phyloP scores from a whole-genome alignment of 1,140 invertebrate species.

The Polyergus mexicanus region DNA sequence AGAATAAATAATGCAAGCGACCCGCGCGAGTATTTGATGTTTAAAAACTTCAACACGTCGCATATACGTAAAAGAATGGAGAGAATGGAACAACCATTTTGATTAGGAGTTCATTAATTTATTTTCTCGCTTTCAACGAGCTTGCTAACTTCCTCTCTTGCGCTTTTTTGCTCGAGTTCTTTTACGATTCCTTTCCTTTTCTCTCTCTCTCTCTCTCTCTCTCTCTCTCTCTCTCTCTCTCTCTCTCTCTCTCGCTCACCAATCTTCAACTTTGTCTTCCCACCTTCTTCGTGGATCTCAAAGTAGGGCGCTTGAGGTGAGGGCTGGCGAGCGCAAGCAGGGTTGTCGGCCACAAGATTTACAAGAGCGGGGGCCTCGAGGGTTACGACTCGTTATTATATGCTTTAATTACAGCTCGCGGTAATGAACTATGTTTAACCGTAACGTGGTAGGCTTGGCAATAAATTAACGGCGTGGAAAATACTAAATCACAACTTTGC shows the following conservation, averaged over 20 bases:
- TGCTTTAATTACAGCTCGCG: conserved; percentile 85
- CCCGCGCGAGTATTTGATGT: conserved; percentile 30
- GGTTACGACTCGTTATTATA: conserved; percentile 85
- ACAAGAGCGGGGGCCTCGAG: conserved; percentile 83
- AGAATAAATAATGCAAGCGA: conserved; percentile 2
- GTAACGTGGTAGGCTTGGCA: conserved; percentile 85
- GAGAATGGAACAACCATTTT: conserved; percentile 46
- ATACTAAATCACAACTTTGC: conserved; percentile 86
- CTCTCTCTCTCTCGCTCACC: not conserved
- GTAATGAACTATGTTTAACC: conserved; percentile 86
- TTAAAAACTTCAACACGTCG: conserved; percentile 37
- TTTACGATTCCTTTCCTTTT: conserved; percentile 21
- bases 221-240: not conserved
- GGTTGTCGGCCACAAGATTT: conserved; percentile 83
- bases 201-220: not conserved
- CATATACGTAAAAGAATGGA: conserved; percentile 19
- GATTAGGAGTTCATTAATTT: conserved; percentile 63
- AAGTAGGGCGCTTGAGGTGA: conserved; percentile 67
- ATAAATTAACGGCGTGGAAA: conserved; percentile 86
- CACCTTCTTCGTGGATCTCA: conserved; percentile 54
- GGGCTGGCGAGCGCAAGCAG: conserved; percentile 58
- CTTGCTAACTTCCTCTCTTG: conserved; percentile 56
- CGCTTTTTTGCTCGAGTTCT: conserved; percentile 44
- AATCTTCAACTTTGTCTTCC: conserved; percentile 39
- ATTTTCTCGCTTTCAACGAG: conserved; percentile 59